A percentile compares a stretch with the other conserved stretches of the same genome.
Evolutionary conservation across 1,140 invertebrate genomes (phyloP).

Genomic region (Habropoda laboriosa): DNA sequence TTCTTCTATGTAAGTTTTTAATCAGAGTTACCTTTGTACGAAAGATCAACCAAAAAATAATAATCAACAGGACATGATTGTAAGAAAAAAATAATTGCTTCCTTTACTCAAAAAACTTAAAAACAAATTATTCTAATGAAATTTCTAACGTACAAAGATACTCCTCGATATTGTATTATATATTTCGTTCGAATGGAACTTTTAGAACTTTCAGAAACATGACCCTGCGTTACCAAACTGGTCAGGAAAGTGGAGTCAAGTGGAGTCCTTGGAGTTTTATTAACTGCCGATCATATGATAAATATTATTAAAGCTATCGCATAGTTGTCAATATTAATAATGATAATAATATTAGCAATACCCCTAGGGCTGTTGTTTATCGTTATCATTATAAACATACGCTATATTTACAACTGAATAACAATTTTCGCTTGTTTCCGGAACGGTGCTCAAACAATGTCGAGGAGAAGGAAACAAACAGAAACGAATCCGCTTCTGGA

Average conservation of each 20-base stretch:
- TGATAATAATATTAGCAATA: slow-evolving; percentile 74
- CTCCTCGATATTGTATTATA: slow-evolving; percentile 1
- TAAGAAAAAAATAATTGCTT: not conserved
- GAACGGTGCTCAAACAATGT: slow-evolving; percentile 58
- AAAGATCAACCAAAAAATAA: not conserved
- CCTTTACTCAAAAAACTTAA: not conserved
- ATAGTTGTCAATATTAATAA: slow-evolving; percentile 75
- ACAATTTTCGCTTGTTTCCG: slow-evolving; percentile 70
- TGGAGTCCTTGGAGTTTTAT: slow-evolving; percentile 52
- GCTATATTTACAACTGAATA: slow-evolving; percentile 80
- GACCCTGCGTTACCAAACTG: slow-evolving; percentile 40
- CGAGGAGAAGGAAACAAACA: slow-evolving; percentile 37
- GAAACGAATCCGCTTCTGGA: slow-evolving; percentile 28
- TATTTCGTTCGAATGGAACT: slow-evolving; percentile 36
- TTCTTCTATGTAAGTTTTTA: slow-evolving; percentile 42
- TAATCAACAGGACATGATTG: not conserved
- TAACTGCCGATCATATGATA: slow-evolving; percentile 65
- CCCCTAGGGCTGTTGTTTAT: slow-evolving; percentile 74
- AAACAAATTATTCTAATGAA: not conserved
- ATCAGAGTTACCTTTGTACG: slow-evolving; percentile 42
- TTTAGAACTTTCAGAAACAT: slow-evolving; percentile 39
- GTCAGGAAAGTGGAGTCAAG: slow-evolving; percentile 51
- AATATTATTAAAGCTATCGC: slow-evolving; percentile 78
- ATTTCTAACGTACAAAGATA: slow-evolving; percentile 36
- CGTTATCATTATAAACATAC: slow-evolving; percentile 70